Evolutionary conservation across 1,140 invertebrate genomes (phyloP), one percentile per base, ranked within the genome.

Genomic region (Drosophila novamexicana): DNA sequence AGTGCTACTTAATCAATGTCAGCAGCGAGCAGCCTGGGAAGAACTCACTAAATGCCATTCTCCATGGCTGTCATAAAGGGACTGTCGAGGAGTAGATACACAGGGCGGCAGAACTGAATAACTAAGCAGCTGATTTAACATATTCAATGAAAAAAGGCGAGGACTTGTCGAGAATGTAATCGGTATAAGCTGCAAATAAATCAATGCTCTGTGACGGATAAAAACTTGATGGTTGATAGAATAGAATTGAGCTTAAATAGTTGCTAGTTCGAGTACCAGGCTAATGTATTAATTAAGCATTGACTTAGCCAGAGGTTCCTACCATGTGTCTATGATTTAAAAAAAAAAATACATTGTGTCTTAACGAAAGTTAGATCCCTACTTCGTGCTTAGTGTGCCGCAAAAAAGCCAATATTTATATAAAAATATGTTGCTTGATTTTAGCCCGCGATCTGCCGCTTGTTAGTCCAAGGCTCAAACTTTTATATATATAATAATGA

Each of bases 1-100:
- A 79, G 45, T 65, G 74, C 68, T 64, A 83, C 79, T 86, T 86
- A 88, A 81, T 79, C 76, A 83, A 77, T 71, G 73, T 71, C 73
- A 65, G 14, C 14, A 16, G 8, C 42, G 7, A 8, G 7, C 12
- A 45, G 63, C 64, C 62, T 73, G 63, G 45, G 70, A 73, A 73
- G n/a, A 58, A 39, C 54, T 49, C 5, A 29, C 36, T 63, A 47
- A 58, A 50, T 52, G 45, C 32, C 36, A 50, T 42, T 61, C 18
- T 44, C 7, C 47, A 68, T 39, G 47, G 22, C 37, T 61, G 56
- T 68, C 65, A 61, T 18, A 52, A 52, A 12, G 40, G 5, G n/a
- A 34, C 16, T 14, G 32, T 18, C 22, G n/a, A 22, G 1, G 6
- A 52, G 22, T 22, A 3, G 2, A 22, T 22, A 2, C 22, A 22